Base-by-base conservation (phyloP, 2,888 invertebrate species). In the Pantelozetes paolii region DNA sequence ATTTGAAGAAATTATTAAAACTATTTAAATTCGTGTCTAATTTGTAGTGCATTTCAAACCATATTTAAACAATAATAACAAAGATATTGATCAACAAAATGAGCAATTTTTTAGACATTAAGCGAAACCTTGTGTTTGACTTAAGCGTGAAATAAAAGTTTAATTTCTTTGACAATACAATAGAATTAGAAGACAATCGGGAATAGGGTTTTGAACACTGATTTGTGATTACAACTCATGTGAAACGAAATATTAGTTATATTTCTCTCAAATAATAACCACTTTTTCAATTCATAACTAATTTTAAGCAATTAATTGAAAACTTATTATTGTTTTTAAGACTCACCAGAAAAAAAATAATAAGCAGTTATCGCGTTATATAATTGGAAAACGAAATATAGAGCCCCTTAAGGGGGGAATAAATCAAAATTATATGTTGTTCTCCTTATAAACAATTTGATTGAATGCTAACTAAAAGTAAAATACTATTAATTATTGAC, bases 21-120 rank as follows among this genome's bases (percentile, higher is more conserved):
- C 28, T 30, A 59, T 28, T 59, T 59, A 30, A 59, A 59, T 59
- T 59, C 59, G 59, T 59, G 59, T 59, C 59, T 18, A 59, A 54
- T 59, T 59, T 30, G 30, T 59, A 59, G 59, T 30, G 30, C 15
- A 59, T 59, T 59, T 8, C 30, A 59, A 59, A 13, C 32, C 2
- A 18, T 26, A 54, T 11, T 45, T 45, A 45, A 45, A 45, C 15
- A 45, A 45, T 45, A 45, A 45, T 45, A 20, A 20, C 23, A 8
- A 26, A 54, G 54, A 54, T 54, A 54, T 54, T 54, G 54, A 54
- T 54, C 54, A 54, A 54, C 15, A 45, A 54, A 54, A 23, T 6
- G 20, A n/a, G 5, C 9, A 26, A 23, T 2, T 54, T 23, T 54
- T 54, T 54, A 54, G 54, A 54, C 54, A 15, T 26, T 54, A 54